Evolutionary conservation across 2,888 invertebrate species (phyloP).

Genomic region (Nemapogon koenigi): DNA sequence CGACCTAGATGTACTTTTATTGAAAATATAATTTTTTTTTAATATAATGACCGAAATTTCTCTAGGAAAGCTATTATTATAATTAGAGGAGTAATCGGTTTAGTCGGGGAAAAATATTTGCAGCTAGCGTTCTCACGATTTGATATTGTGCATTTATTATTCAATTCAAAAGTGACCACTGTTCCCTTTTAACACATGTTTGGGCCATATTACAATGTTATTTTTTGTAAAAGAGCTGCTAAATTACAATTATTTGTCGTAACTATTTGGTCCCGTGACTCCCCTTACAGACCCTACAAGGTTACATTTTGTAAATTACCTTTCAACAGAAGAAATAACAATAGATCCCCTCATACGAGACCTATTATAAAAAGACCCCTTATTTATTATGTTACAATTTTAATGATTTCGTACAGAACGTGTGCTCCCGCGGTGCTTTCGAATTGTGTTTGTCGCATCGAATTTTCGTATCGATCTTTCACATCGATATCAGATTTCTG

Average conservation of each 20-base stretch:
- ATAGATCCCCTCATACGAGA: conserved; percentile 41
- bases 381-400: conserved; percentile 55
- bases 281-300: conserved; percentile 25
- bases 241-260: conserved; percentile 51
- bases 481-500: background rate
- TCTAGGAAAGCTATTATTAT: no score
- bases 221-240: conserved; percentile 31
- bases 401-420: conserved; percentile 39
- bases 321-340: conserved; percentile 3
- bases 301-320: conserved; percentile 46
- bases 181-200: conserved; percentile 19
- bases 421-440: conserved; percentile 4
- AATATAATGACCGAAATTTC: no score
- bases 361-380: conserved; percentile 46
- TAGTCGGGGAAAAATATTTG: no score
- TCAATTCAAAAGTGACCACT: no score
- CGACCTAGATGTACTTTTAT: no score
- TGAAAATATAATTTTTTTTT: no score
- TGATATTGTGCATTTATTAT: no score
- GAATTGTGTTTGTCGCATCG: conserved; percentile 16
- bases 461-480: conserved; percentile 2
- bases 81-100: no score
- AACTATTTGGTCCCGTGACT: conserved; percentile 36
- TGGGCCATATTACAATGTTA: conserved; percentile 7
- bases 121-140: no score